Percentiles rank a stretch among this genome's conserved stretches.
phyloP scores from a whole-genome alignment of 1,140 invertebrate species.

The Elysia chlorotica region DNA sequence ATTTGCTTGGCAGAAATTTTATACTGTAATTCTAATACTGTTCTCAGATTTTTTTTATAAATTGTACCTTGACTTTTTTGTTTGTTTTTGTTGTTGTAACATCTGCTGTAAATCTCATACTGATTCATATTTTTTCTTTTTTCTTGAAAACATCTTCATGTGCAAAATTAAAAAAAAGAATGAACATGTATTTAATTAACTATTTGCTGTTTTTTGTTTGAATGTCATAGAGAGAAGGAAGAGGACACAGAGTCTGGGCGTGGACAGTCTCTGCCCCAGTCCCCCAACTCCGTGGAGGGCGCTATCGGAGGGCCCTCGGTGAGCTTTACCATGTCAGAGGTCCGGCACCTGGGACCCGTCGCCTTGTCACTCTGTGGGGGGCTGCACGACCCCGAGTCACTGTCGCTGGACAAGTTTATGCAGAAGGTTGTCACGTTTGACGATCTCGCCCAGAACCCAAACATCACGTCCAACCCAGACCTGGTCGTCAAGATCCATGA shows the following conservation, averaged over 20 bases:
- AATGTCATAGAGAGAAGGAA: constrained; percentile 68
- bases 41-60: too few species aligned
- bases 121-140: too few species aligned
- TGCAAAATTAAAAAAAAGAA: too few species aligned
- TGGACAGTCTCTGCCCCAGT: constrained; percentile 90
- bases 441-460: constrained; percentile 80
- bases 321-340: constrained; percentile 50
- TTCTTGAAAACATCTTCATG: too few species aligned
- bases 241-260: constrained; percentile 95
- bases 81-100: too few species aligned
- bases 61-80: too few species aligned
- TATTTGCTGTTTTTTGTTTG: too few species aligned
- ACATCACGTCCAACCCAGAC: constrained; percentile 77
- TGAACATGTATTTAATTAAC: too few species aligned
- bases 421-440: constrained; percentile 79
- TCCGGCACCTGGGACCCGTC: constrained; percentile 57
- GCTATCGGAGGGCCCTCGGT: constrained; percentile 64
- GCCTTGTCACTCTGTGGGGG: constrained; percentile 81
- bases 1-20: too few species aligned
- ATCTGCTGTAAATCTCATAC: too few species aligned
- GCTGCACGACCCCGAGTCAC: constrained; percentile 64
- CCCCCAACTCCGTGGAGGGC: constrained; percentile 85
- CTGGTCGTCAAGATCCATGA: constrained; percentile 86
- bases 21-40: too few species aligned
- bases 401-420: constrained; percentile 72